Evolutionary conservation across 2,113 vertebrate genomes (phyloP).

Genomic region (Amphiprion ocellaris): DNA sequence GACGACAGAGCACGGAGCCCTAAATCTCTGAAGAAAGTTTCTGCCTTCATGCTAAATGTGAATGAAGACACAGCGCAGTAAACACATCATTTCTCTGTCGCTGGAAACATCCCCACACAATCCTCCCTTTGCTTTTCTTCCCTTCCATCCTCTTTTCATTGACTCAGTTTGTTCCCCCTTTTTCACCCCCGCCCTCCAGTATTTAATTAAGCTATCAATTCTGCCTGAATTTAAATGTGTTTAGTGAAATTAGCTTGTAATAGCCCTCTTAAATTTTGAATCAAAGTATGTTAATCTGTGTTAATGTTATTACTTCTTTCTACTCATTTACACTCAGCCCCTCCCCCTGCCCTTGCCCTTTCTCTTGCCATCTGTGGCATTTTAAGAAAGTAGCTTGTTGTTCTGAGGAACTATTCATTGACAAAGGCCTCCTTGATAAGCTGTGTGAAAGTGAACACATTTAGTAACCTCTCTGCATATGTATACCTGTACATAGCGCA

Average conservation of each 20-base stretch:
- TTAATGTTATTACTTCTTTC: slow-evolving; percentile 47
- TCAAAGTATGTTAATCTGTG: slow-evolving; percentile 52
- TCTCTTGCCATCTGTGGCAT: neutral
- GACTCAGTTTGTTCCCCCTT: slow-evolving; percentile 24
- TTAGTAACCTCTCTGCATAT: too few species aligned
- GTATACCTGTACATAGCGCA: too few species aligned
- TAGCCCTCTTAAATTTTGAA: slow-evolving; percentile 62
- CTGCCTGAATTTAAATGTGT: slow-evolving; percentile 60
- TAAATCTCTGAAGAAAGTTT: neutral
- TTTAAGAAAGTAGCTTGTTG: neutral
- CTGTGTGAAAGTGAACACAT: neutral
- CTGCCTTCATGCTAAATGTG: neutral
- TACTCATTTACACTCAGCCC: neutral
- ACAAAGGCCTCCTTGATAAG: neutral
- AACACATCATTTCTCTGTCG: slow-evolving; percentile 1
- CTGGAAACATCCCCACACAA: neutral
- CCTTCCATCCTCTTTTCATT: slow-evolving; percentile 24
- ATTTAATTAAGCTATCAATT: slow-evolving; percentile 71
- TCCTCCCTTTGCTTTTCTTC: slow-evolving; percentile 5
- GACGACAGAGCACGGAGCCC: neutral
- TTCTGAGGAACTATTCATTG: neutral
- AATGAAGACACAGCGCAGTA: neutral
- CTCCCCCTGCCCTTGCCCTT: neutral
- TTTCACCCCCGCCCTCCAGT: slow-evolving; percentile 3
- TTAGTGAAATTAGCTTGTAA: slow-evolving; percentile 66